Conservation (phyloP, 1,140 invertebrate species). For the Zaprionus taronus region DNA sequence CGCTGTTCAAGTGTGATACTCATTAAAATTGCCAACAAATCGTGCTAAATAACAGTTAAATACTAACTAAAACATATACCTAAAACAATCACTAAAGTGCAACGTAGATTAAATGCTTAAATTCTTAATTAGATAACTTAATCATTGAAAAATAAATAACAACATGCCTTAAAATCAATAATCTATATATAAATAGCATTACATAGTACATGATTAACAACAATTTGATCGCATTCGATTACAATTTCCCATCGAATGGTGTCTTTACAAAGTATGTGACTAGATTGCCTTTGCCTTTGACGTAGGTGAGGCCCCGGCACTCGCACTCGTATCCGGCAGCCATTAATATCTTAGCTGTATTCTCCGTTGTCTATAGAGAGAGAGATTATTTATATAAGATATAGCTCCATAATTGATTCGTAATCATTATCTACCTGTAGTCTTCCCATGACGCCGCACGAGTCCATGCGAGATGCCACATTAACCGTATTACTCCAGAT, state of each 20-base stretch:
- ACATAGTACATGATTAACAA: conserved; percentile 40
- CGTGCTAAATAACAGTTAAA: conserved; percentile 65
- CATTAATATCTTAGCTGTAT: conserved; percentile 94
- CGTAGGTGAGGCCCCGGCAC: conserved; percentile 94
- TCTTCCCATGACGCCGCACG: conserved; percentile 94
- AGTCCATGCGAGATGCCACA: conserved; percentile 98
- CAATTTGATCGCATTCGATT: conserved; percentile 57
- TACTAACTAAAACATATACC: conserved; percentile 63
- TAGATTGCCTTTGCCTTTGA: conserved; percentile 97
- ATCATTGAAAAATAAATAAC: conserved; percentile 71
- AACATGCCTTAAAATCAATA: conserved; percentile 61
- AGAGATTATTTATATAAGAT: conserved; percentile 4
- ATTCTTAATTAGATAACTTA: conserved; percentile 56
- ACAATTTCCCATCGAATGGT: conserved; percentile 87
- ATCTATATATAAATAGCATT: conserved; percentile 57
- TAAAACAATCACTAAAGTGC: conserved; percentile 55
- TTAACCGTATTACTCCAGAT: conserved; percentile 99
- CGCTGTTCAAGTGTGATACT: conserved; percentile 73
- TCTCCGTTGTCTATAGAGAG: conserved; percentile 88
- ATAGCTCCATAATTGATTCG: background rate
- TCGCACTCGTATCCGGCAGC: conserved; percentile 93
- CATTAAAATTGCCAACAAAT: conserved; percentile 64
- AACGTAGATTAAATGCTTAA: conserved; percentile 74
- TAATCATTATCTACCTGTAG: conserved; percentile 88
- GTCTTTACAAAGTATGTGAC: conserved; percentile 96